Evolutionary conservation across 2,113 vertebrate species (phyloP).

Genomic region (Manacus vitellinus): DNA sequence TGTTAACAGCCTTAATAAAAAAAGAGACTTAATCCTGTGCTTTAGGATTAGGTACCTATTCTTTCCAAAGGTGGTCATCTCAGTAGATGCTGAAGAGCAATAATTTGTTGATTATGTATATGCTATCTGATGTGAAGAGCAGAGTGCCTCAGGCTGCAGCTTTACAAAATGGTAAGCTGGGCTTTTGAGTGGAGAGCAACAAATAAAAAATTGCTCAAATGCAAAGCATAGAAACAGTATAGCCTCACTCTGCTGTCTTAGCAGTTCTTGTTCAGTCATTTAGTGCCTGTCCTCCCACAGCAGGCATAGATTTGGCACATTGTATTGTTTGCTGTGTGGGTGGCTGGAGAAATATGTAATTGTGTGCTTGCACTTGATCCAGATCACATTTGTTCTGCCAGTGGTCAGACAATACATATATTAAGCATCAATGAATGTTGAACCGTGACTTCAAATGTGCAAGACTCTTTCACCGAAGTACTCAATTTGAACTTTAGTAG

Average conservation of each 20-base stretch:
- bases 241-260: constrained; percentile 6
- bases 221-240: background rate
- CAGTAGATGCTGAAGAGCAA: background rate
- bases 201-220: background rate
- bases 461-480: background rate
- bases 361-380: background rate
- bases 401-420: background rate
- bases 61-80: background rate
- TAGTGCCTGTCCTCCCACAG: background rate
- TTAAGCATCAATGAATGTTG: background rate
- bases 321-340: background rate
- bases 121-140: background rate
- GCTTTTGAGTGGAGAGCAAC: background rate
- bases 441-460: background rate
- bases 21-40: background rate
- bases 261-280: constrained; percentile 9
- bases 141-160: background rate
- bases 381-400: background rate
- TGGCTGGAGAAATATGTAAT: background rate
- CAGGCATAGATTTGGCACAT: background rate
- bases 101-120: background rate
- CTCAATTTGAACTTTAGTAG: background rate
- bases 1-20: background rate
- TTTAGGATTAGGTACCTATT: background rate
- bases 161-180: background rate